phyloP scores from a whole-genome alignment of 2,797 vertebrate genomes.

The Stomatorhinus walkeri region DNA sequence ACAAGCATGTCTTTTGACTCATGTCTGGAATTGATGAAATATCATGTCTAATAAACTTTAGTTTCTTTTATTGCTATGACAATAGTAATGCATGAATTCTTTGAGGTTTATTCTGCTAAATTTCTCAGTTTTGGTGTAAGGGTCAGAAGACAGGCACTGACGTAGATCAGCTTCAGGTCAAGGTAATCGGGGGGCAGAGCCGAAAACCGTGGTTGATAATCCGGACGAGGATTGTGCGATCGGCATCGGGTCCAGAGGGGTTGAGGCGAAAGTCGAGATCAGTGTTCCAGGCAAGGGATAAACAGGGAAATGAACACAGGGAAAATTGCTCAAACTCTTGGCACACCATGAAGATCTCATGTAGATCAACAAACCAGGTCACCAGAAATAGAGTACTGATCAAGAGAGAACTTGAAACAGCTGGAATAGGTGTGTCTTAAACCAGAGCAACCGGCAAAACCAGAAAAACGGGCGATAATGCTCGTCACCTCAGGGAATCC shows the following conservation, averaged over 20 bases:
- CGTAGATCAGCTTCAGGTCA: no score
- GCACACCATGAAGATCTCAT: neutral
- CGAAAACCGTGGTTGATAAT: neutral
- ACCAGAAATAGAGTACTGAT: neutral
- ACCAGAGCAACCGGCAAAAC: neutral
- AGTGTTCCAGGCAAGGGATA: neutral
- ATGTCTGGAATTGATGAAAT: neutral
- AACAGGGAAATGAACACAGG: neutral
- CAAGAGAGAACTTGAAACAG: neutral
- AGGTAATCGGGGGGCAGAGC: neutral
- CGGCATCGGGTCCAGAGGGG: no score
- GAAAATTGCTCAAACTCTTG: neutral
- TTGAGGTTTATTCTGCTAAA: neutral
- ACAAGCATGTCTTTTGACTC: neutral
- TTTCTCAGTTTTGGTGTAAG: neutral
- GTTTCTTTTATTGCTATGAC: neutral
- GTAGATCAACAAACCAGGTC: neutral
- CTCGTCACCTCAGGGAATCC: neutral
- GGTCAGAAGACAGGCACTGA: no score
- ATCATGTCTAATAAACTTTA: neutral
- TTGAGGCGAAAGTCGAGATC: no score
- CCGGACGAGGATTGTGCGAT: neutral
- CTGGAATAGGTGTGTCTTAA: neutral
- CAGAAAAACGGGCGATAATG: neutral
- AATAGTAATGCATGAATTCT: neutral